Percentiles rank a stretch among this genome's conserved stretches.
Conservation (phyloP, 2,113 vertebrate genomes). For the Abramis brama region DNA sequence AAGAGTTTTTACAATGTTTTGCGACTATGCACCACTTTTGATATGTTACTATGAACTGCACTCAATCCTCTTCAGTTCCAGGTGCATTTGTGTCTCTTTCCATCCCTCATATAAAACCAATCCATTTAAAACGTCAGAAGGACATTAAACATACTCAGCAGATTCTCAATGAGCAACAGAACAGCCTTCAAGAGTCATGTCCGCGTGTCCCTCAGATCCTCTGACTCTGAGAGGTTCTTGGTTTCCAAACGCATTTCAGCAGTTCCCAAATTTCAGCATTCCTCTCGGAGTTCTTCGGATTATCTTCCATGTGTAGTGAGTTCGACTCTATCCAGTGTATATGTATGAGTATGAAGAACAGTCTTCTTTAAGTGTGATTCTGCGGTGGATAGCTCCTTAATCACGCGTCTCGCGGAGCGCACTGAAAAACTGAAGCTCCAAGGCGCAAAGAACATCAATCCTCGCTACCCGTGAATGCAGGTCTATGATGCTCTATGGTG, state of each 20-base stretch:
- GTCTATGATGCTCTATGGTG: neutral
- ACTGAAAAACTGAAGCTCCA: neutral
- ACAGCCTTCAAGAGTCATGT: neutral
- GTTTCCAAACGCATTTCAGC: slow-evolving; percentile 40
- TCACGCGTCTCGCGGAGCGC: neutral
- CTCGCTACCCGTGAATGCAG: neutral
- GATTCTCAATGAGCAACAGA: neutral
- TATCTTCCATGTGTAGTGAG: slow-evolving; percentile 31
- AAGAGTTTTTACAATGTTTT: neutral
- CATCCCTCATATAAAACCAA: slow-evolving; percentile 10
- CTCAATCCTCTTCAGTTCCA: neutral
- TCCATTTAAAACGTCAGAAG: slow-evolving; percentile 3
- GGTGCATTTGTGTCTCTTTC: neutral
- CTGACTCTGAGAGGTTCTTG: neutral
- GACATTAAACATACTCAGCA: neutral
- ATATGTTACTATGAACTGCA: neutral
- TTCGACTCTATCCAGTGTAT: neutral
- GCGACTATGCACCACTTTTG: neutral
- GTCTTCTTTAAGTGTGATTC: neutral
- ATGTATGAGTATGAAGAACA: neutral
- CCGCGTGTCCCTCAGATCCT: slow-evolving; percentile 1
- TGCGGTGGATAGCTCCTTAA: neutral
- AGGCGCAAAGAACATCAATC: neutral
- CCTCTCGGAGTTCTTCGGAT: neutral
- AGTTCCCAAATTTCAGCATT: neutral